These are phyloP conservation scores for Lepus americanus DNA, from an alignment of 2,113 vertebrate species.

Conservation along the genomic window DNA sequence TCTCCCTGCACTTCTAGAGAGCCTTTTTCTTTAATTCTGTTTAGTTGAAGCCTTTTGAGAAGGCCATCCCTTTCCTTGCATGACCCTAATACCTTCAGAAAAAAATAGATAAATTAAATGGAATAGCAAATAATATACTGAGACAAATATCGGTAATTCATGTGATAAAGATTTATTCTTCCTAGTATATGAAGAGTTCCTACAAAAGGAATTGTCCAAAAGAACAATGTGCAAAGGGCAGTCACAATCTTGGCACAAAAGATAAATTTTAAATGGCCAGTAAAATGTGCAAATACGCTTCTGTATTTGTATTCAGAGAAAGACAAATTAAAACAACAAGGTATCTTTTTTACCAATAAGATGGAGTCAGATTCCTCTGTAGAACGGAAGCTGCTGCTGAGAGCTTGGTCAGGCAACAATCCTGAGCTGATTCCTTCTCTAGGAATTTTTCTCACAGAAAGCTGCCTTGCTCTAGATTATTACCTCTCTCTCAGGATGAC, in stretches of 20 bases:
- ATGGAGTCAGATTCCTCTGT: not conserved
- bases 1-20: not conserved
- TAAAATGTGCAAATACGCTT: not conserved
- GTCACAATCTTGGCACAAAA: constrained; percentile 23
- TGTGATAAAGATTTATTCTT: not conserved
- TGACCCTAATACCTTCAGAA: not conserved
- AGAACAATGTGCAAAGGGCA: not conserved
- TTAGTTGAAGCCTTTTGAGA: constrained; percentile 26
- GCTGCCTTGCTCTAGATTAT: not conserved
- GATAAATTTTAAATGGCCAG: constrained; percentile 4
- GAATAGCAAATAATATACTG: not conserved
- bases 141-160: not conserved
- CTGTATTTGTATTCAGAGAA: not conserved
- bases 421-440: not conserved
- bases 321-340: constrained; percentile 3
- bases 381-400: not conserved
- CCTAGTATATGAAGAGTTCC: not conserved
- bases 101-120: constrained; percentile 47
- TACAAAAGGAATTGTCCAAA: not conserved
- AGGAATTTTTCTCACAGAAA: constrained; percentile 48
- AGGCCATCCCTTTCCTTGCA: not conserved
- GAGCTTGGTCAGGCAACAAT: not conserved
- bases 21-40: constrained; percentile 32
- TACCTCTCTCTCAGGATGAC: not conserved
- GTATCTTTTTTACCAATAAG: not conserved